A percentile compares a stretch with the other conserved stretches of the same genome.
These are phyloP conservation scores for Temnopleurus reevesii DNA, from an alignment of 53 echinoderm and acorn worm genomes.

Conservation along the genomic window DNA sequence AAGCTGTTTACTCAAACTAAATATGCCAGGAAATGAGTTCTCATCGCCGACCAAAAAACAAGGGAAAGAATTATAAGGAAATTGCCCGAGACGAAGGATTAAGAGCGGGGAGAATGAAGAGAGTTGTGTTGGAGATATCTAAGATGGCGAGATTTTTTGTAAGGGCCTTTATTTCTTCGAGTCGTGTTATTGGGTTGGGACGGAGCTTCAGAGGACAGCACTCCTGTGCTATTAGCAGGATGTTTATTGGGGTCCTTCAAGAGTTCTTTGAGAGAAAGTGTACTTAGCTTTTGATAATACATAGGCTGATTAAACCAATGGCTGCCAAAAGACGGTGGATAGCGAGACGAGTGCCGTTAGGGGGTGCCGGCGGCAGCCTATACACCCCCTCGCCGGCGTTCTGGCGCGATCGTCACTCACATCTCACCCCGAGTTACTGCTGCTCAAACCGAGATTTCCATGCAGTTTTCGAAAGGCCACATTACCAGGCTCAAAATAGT, in stretches of 20 bases:
- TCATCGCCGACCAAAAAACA: conserved; percentile 40
- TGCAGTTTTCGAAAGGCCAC: not conserved
- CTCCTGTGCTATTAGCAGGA: conserved; percentile 29
- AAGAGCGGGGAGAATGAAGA: not conserved
- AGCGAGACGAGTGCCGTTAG: conserved; percentile 21
- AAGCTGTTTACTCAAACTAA: conserved; percentile 61
- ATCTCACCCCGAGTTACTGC: conserved; percentile 19
- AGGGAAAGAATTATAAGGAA: conserved; percentile 11
- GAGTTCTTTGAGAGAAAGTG: conserved; percentile 21
- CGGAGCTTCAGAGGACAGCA: not conserved
- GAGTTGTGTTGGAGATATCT: conserved; percentile 36
- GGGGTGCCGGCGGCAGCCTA: conserved; percentile 27
- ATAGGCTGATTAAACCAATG: conserved; percentile 28
- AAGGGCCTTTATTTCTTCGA: not conserved
- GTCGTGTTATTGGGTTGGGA: not conserved
- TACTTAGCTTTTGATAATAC: conserved; percentile 35
- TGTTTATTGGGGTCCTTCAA: conserved; percentile 29
- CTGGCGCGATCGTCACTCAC: conserved; percentile 39
- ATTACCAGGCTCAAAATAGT: conserved; percentile 13
- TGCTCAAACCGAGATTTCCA: not conserved
- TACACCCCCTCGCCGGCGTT: conserved; percentile 6
- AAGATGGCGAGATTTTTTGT: not conserved
- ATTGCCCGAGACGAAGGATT: conserved; percentile 19
- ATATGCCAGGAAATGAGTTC: conserved; percentile 61
- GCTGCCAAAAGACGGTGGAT: not conserved